These are phyloP conservation scores for Porites lutea DNA, from an alignment of 64 coral and sea anemone species.

Conservation along the genomic window DNA sequence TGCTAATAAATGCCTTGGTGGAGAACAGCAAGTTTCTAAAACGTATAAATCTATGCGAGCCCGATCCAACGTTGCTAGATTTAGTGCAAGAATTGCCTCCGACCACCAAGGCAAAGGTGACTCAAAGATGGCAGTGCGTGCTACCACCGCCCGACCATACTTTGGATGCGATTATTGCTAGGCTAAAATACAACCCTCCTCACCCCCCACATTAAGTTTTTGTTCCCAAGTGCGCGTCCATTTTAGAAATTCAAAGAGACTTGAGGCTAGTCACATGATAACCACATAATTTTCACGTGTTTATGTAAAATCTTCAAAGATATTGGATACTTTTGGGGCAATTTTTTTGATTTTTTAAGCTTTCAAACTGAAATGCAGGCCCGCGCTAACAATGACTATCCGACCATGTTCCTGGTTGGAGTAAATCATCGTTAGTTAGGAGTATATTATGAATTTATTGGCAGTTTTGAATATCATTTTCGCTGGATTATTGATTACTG, in stretches of 20 bases:
- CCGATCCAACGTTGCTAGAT: conserved; percentile 82
- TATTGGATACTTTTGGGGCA: too few species aligned
- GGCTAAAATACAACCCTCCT: conserved; percentile 63
- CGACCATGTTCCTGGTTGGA: not conserved
- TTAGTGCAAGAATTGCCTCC: conserved; percentile 73
- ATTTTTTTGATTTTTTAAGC: too few species aligned
- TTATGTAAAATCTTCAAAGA: not conserved
- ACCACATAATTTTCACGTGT: not conserved
- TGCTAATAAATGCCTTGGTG: conserved; percentile 75
- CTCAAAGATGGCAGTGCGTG: conserved; percentile 97
- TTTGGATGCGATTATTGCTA: conserved; percentile 84
- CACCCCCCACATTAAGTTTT: conserved; percentile 33
- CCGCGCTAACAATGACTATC: not conserved
- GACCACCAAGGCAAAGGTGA: conserved; percentile 71
- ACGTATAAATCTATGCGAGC: conserved; percentile 95
- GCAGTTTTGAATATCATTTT: not conserved
- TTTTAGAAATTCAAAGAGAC: not conserved
- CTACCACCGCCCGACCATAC: conserved; percentile 89
- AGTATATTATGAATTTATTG: not conserved
- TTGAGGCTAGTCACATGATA: not conserved
- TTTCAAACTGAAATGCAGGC: not conserved
- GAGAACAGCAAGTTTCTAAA: conserved; percentile 67
- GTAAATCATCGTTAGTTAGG: conserved; percentile 34
- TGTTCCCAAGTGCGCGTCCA: not conserved
- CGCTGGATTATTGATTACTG: not conserved